Evolutionary conservation across 2,113 vertebrate genomes (phyloP).

Genomic region (Synodontis membranacea): DNA sequence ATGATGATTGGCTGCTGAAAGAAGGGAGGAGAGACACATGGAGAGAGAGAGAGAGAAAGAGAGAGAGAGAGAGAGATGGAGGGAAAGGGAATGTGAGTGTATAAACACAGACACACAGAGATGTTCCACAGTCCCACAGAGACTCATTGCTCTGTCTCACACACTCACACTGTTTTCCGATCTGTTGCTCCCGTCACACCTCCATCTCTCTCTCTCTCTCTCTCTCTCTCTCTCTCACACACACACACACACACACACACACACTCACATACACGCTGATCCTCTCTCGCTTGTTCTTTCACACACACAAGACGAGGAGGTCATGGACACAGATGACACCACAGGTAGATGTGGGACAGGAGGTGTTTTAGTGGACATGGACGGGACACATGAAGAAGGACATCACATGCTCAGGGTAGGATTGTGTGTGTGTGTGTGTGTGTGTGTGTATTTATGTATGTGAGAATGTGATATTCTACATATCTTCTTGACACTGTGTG

Average conservation of each 20-base stretch:
- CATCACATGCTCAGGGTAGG: slow-evolving; percentile 35
- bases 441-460: background rate
- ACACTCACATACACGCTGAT: slow-evolving; percentile 5
- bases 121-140: slow-evolving; percentile 44
- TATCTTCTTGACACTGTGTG: background rate
- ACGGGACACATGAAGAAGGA: slow-evolving; percentile 17
- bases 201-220: slow-evolving; percentile 12
- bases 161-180: slow-evolving; percentile 20
- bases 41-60: slow-evolving; percentile 12
- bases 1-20: slow-evolving; percentile 19
- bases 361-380: slow-evolving; percentile 20
- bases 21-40: background rate
- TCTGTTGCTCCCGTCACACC: background rate
- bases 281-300: slow-evolving; percentile 24
- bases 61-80: slow-evolving; percentile 8
- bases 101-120: slow-evolving; percentile 33
- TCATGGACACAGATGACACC: slow-evolving; percentile 17
- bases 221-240: slow-evolving; percentile 13
- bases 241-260: background rate
- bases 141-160: slow-evolving; percentile 10
- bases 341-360: background rate
- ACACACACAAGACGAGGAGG: slow-evolving; percentile 9
- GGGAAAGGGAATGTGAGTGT: background rate
- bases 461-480: background rate
- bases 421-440: slow-evolving; percentile 14